These are phyloP conservation scores for Epinephelus cyanopodus DNA, from an alignment of 2,113 vertebrate genomes.

Conservation along the genomic window DNA sequence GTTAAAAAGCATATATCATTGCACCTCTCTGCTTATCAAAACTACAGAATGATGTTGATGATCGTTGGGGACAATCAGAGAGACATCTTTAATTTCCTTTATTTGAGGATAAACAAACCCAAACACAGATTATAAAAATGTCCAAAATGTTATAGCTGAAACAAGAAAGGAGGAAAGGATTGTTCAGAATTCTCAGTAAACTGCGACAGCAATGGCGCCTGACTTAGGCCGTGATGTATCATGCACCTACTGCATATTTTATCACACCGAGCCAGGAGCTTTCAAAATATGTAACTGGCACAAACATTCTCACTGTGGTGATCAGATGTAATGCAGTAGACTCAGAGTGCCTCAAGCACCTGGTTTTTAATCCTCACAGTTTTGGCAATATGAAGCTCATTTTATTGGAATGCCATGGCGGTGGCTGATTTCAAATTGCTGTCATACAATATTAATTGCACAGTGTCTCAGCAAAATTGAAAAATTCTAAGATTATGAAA, in stretches of 20 bases:
- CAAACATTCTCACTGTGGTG: conserved; percentile 33
- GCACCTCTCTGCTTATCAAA: background rate
- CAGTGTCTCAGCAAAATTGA: conserved; percentile 32
- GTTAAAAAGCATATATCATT: background rate
- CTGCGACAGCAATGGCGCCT: background rate
- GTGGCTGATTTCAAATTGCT: conserved; percentile 52
- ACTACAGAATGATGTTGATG: background rate
- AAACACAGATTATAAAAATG: background rate
- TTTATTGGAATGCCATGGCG: conserved; percentile 43
- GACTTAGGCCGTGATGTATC: background rate
- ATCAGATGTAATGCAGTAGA: conserved; percentile 47
- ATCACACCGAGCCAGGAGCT: conserved; percentile 34
- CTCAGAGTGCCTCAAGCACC: conserved; percentile 42
- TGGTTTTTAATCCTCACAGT: conserved; percentile 58
- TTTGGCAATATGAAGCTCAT: conserved; percentile 55
- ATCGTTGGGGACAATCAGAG: background rate
- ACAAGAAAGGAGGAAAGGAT: background rate
- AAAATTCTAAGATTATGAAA: conserved; percentile 19
- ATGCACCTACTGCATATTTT: conserved; percentile 37
- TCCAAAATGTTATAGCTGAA: background rate
- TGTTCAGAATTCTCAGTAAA: conserved; percentile 1
- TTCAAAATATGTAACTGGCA: conserved; percentile 31
- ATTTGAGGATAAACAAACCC: background rate
- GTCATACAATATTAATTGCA: conserved; percentile 67
- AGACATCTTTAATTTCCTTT: background rate